Evolutionary conservation across 2,888 invertebrate species (phyloP), one percentile per base, ranked within the genome.

Genomic region (Clunio marinus): DNA sequence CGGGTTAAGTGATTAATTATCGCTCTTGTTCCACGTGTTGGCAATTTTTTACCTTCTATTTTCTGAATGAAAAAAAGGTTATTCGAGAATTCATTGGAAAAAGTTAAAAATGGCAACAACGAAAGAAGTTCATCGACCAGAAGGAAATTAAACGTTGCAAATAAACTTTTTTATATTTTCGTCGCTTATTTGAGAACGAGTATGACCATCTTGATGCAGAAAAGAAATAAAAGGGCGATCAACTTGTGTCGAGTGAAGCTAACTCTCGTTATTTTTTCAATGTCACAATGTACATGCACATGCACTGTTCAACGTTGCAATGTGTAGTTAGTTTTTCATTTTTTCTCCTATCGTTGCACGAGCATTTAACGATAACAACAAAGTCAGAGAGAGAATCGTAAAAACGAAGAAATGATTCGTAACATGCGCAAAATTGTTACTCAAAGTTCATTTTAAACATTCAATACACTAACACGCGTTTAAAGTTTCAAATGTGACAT

Each of bases 231-330:
- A 37, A 24, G 62, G 35, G 62, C 41, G 41, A 20, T 62, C 62
- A 62, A 62, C 62, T 15, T 22, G 60, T 20, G 7, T 32, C 10
- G 8, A 15, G 51, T 20, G 20, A n/a, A 5, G 41, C n/a, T 15
- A 41, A 41, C 41, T 15, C 10, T 10, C 41, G n/a, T 41, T n/a
- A n/a, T 51, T 20, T n/a, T 62, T 62, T 62, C 62, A 62, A 62
- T 62, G 62, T 62, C 62, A 62, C 41, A 62, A n/a, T 62, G 62
- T 41, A 62, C 62, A 62, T 62, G 62, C 62, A 62, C 35, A 24
- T 24, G n/a, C n/a, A n/a, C n/a, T n/a, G n/a, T n/a, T n/a, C n/a
- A n/a, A n/a, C n/a, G n/a, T n/a, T n/a, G n/a, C n/a, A n/a, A n/a
- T n/a, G n/a, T n/a, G 10, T 41, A 10, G 41, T n/a, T 41, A n/a